Conservation (phyloP, 2,797 vertebrate genomes). For the Tinamus major region DNA sequence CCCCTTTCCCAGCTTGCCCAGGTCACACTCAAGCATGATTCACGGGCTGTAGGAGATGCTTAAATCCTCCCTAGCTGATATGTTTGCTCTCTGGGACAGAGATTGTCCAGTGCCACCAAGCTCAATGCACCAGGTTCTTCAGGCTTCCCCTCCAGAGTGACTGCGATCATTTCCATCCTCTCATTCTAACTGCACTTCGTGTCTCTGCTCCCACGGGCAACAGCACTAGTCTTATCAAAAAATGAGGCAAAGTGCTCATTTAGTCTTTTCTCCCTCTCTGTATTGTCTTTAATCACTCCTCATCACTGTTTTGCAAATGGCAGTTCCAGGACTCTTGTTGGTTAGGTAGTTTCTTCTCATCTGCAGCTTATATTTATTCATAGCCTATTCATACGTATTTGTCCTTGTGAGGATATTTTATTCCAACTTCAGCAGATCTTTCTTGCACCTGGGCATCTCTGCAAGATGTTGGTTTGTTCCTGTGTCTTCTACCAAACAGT, state of each 20-base stretch:
- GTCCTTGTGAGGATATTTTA: neutral
- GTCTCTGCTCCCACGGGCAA: neutral
- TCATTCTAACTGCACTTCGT: neutral
- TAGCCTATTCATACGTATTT: neutral
- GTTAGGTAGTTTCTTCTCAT: constrained; percentile 15
- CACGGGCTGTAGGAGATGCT: neutral
- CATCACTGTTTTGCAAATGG: neutral
- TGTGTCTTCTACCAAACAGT: neutral
- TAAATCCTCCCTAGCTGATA: fast-evolving
- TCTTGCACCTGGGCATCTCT: neutral
- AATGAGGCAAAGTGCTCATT: neutral
- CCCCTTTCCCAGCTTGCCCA: too few relatives aligned
- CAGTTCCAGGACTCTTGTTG: neutral
- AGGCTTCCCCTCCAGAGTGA: neutral
- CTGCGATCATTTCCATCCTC: neutral
- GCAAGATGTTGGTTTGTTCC: neutral
- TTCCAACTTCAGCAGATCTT: neutral
- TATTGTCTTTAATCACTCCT: neutral
- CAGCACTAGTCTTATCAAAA: neutral
- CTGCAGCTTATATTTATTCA: constrained; percentile 45
- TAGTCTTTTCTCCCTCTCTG: neutral
- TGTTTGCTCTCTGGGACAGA: fast-evolving
- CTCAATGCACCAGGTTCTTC: neutral
- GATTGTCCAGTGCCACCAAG: neutral
- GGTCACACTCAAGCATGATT: neutral